A percentile compares a stretch with the other conserved stretches of the same genome.
These are phyloP conservation scores for Epinotia bilunana DNA, from an alignment of 2,888 invertebrate species.

Conservation along the genomic window DNA sequence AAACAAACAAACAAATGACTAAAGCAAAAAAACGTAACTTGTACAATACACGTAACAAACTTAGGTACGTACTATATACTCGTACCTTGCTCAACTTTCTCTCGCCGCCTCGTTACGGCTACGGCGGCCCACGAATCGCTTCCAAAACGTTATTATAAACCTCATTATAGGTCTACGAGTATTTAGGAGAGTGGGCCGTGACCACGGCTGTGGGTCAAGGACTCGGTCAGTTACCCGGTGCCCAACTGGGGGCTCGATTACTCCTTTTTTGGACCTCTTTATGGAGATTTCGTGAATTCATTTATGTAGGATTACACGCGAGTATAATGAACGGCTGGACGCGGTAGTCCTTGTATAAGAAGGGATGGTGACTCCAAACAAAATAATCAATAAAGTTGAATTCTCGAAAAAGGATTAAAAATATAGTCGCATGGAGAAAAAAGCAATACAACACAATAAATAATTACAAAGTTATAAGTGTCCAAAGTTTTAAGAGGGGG, in stretches of 20 bases:
- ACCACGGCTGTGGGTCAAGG: slow-evolving; percentile 69
- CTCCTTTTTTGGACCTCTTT: slow-evolving; percentile 45
- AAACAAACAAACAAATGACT: background rate
- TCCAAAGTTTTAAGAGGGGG: too few relatives aligned
- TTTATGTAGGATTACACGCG: slow-evolving; percentile 20
- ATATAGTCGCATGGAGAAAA: too few relatives aligned
- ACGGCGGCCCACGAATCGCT: slow-evolving; percentile 50
- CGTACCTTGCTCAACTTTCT: slow-evolving; percentile 32
- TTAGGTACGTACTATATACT: background rate
- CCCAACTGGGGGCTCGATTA: slow-evolving; percentile 52
- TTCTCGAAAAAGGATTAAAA: too few relatives aligned
- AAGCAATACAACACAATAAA: too few relatives aligned
- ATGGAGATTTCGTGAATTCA: slow-evolving; percentile 43
- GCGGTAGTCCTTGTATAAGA: background rate
- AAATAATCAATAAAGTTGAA: too few relatives aligned
- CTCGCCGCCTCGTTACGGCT: slow-evolving; percentile 49
- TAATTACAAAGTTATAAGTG: too few relatives aligned
- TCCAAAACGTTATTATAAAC: slow-evolving; percentile 53
- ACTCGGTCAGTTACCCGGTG: slow-evolving; percentile 68
- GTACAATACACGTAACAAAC: background rate
- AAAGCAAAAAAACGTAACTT: background rate
- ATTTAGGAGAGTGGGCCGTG: slow-evolving; percentile 46
- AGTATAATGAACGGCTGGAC: slow-evolving; percentile 22
- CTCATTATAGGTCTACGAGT: slow-evolving; percentile 47
- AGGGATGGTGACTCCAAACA: too few relatives aligned